Evolutionary conservation across 2,888 invertebrate genomes (phyloP).

Genomic region (Dyspetes luteomarginatus): DNA sequence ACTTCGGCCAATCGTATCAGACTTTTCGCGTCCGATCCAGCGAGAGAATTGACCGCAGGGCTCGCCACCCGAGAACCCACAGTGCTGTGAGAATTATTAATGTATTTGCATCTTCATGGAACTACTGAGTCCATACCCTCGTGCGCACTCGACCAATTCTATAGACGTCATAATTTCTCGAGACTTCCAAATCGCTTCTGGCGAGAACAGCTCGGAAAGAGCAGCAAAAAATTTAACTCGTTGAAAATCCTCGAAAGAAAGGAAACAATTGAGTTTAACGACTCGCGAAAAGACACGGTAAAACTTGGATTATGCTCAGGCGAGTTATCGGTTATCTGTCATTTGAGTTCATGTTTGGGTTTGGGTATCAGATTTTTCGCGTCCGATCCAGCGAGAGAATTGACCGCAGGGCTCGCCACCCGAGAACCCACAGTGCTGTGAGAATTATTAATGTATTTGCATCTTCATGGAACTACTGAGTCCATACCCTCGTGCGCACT

Average conservation of each 20-base stretch:
- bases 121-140: conserved; percentile 72
- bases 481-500: conserved; percentile 63
- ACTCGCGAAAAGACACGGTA: too few relatives aligned
- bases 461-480: conserved; percentile 81
- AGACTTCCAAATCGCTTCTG: background rate
- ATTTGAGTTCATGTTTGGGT: too few relatives aligned
- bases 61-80: conserved; percentile 63
- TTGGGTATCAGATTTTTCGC: conserved; percentile 72
- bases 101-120: conserved; percentile 83
- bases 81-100: conserved; percentile 80
- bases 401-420: conserved; percentile 68
- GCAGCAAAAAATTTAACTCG: too few relatives aligned
- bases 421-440: conserved; percentile 68
- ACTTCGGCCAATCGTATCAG: conserved; percentile 74
- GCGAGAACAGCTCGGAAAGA: conserved; percentile 6
- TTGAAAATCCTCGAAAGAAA: too few relatives aligned
- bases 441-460: conserved; percentile 82
- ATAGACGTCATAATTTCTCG: background rate
- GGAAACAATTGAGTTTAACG: too few relatives aligned
- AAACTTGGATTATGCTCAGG: too few relatives aligned
- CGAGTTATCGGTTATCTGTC: too few relatives aligned
- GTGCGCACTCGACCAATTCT: conserved; percentile 27
- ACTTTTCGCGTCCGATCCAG: conserved; percentile 68
- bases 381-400: conserved; percentile 70
- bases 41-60: conserved; percentile 69